Evolutionary conservation across 2,888 invertebrate genomes (phyloP).

Genomic region (Leucozona laternaria): DNA sequence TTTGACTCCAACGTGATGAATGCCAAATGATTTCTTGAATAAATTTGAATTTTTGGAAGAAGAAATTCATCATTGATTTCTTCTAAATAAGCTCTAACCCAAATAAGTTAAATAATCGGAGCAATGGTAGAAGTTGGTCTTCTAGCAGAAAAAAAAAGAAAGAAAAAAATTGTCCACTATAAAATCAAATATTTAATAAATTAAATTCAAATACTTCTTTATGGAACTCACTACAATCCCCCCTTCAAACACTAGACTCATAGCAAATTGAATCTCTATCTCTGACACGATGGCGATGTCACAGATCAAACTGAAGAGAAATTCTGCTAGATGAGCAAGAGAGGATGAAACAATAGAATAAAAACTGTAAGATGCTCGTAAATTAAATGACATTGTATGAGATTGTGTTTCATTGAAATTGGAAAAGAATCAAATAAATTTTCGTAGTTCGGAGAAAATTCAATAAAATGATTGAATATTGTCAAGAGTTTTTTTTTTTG

Average conservation of each 20-base stretch:
- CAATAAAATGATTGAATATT: conserved; percentile 6
- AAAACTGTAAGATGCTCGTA: not conserved
- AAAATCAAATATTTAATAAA: not conserved
- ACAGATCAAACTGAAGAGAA: not conserved
- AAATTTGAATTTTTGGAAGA: too few species aligned
- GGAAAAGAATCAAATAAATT: not conserved
- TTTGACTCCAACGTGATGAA: too few species aligned
- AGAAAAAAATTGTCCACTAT: not conserved
- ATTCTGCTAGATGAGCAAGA: not conserved
- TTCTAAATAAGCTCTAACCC: too few species aligned
- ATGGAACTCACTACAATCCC: not conserved
- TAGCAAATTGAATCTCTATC: not conserved
- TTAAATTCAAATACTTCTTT: not conserved
- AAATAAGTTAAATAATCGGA: not conserved
- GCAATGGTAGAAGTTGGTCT: not conserved
- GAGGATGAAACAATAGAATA: not conserved
- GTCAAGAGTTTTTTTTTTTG: not conserved
- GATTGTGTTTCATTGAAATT: not conserved
- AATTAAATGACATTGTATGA: not conserved
- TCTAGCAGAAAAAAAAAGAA: not conserved
- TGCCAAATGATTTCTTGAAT: too few species aligned
- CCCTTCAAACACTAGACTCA: not conserved
- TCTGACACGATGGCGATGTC: not conserved
- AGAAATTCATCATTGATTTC: too few species aligned
- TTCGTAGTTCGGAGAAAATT: not conserved